Evolutionary conservation across 2,797 vertebrate species (phyloP), one percentile per base, ranked within the genome.

Genomic region (Xiphophorus birchmanni): DNA sequence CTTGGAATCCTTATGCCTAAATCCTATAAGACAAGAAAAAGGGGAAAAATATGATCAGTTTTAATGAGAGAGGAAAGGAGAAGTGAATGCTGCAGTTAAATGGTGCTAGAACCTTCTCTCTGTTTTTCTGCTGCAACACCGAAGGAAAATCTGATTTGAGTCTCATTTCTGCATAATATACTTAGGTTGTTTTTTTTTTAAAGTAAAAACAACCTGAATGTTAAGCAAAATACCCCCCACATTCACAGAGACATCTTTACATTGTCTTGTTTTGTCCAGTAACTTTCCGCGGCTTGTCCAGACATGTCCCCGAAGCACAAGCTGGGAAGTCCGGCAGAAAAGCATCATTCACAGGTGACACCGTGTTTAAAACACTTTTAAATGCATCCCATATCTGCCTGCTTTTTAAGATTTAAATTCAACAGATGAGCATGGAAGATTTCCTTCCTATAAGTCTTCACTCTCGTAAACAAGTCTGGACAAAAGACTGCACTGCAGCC

Each of bases 1-100:
- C 97, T 97, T 93, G 99, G 99, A 94, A 99, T 97, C 93, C 97
- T 95, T 85, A 99, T 95, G 90, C 98, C 98, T 88, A 98, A 97
- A 95, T 99, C 98, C 99, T 99, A 92, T 29, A 87, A 91, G 75
- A 90, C 77, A 91, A 13, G 58, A 54, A 7, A 32, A 21, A 74
- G 26, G 26, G 13, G 6, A 18, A 45, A 78, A 42, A 82, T 72
- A 79, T 1, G 23, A 18, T 50, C 6, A 23, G 18, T 82, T 89
- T 73, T 80, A 83, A 87, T 58, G 40, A 29, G 15, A 75, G 13
- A 40, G 54, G n/a, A 47, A 73, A 73, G 69, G 26, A 47, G 26
- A 73, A 73, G 42, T 73, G n/a, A 47, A 17, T 29, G 44, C 6
- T 73, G 69, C 44, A 47, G 26, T 29, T 45, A 29, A 47, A 73